Evolutionary conservation across 2,113 vertebrate species (phyloP), one percentile per base, ranked within the genome.

Genomic region (Stomatorhinus ivindoensis): DNA sequence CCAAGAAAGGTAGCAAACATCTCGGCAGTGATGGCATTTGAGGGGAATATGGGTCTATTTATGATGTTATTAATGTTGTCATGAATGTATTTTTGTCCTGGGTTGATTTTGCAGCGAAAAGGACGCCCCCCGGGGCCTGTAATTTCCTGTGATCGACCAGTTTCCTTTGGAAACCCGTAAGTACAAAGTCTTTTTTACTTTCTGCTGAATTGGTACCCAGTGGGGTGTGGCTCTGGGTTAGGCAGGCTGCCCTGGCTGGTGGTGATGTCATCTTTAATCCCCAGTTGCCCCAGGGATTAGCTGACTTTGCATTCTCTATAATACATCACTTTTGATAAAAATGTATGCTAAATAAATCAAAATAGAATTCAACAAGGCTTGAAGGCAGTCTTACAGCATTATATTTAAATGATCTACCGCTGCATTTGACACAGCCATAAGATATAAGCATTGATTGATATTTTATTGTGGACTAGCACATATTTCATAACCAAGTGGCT

Each of bases 1-100:
- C 96, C 95, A 24, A 99, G 97, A 93, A 99, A 98, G 97, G 98
- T 98, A 93, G 58, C 27, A 47, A 21, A 24, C 13, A 9, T 48
- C 46, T 27, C 8, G 4, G 6, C 27, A 15, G n/a, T 39, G 69
- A 27, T 35, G 69, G 31, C 13, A 21, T 35, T 19, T 35, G 15
- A 19, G 73, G 15, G 31, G 31, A 47, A 21, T 83, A 39, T 39
- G 27, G 31, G 69, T 42, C 13, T 53, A 13, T 51, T 51, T 86
- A 39, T 39, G 24, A 35, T 24, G 13, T 87, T 87, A 31, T 50
- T 48, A 48, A 27, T 53, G 61, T 86, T 53, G 0, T 15, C 47
- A 21, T 31, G n/a, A 10, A 84, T 47, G 44, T 46, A 11, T n/a
- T 42, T 58, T 6, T 87, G 86, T 35, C 35, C 27, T 51, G 86